These are phyloP conservation scores for Pocota personata DNA, from an alignment of 2,888 invertebrate species.

Conservation along the genomic window DNA sequence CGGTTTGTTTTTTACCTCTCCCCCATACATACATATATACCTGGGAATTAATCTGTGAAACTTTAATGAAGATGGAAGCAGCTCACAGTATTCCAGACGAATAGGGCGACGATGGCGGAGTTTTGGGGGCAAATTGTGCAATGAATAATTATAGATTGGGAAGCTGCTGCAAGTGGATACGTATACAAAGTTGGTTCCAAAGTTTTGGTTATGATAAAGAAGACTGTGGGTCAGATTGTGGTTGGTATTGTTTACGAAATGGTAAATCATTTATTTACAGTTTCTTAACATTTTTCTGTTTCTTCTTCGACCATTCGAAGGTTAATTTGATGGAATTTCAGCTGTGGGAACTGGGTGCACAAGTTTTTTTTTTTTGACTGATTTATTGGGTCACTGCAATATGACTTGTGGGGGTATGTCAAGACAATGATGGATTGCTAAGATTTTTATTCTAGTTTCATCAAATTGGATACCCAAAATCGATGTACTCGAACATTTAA, in stretches of 20 bases:
- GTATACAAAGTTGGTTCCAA: conserved; percentile 38
- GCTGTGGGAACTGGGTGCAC: conserved; percentile 50
- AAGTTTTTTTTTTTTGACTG: not conserved
- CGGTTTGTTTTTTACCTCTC: conserved; percentile 30
- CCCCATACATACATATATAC: not conserved
- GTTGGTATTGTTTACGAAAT: conserved; percentile 66
- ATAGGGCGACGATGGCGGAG: conserved; percentile 9
- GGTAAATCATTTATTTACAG: conserved; percentile 60
- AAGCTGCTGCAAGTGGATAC: conserved; percentile 63
- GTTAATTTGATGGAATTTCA: conserved; percentile 26
- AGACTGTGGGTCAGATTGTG: conserved; percentile 55
- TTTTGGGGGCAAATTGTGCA: conserved; percentile 63
- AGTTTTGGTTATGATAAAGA: conserved; percentile 56
- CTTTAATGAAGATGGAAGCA: conserved; percentile 65
- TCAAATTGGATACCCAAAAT: too few relatives aligned
- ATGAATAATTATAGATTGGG: conserved; percentile 62
- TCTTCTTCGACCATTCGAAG: conserved; percentile 1
- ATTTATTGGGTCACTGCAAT: conserved; percentile 32
- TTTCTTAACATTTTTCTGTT: conserved; percentile 31
- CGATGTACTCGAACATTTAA: too few relatives aligned
- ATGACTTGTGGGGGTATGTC: too few relatives aligned
- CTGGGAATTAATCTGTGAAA: conserved; percentile 67
- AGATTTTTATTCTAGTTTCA: too few relatives aligned
- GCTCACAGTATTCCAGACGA: not conserved
- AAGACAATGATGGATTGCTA: too few relatives aligned